These are phyloP conservation scores for Amphilophus citrinellus DNA, from an alignment of 2,113 vertebrate species.

Conservation along the genomic window DNA sequence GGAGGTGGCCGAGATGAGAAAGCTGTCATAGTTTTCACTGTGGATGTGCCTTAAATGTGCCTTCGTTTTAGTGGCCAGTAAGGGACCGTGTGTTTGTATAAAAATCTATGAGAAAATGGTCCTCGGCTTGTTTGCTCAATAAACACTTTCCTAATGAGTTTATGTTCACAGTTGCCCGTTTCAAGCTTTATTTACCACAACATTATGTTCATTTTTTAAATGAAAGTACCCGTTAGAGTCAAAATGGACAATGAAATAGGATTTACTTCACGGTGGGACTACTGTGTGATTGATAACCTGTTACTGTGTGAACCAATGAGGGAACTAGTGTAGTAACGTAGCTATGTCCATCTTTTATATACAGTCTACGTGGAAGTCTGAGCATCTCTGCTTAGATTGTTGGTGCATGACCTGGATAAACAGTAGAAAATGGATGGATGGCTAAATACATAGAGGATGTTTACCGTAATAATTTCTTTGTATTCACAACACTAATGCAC, in stretches of 20 bases:
- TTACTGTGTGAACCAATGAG: not conserved
- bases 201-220: constrained; percentile 2
- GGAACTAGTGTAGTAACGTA: fast-evolving
- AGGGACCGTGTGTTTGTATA: not conserved
- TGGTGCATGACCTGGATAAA: not conserved
- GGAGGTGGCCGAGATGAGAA: no score
- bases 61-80: no score
- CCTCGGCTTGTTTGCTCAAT: not conserved
- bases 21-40: no score
- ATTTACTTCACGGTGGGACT: not conserved
- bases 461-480: not conserved
- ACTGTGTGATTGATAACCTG: fast-evolving
- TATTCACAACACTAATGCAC: constrained; percentile 1
- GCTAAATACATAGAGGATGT: constrained; percentile 4
- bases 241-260: not conserved
- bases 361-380: not conserved
- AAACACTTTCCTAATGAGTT: not conserved
- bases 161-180: not conserved
- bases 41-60: no score
- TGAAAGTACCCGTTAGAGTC: not conserved
- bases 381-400: not conserved
- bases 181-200: not conserved
- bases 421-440: not conserved
- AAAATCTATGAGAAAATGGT: fast-evolving
- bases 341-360: not conserved